phyloP scores from a whole-genome alignment of 1,140 invertebrate species.

The Ostrea edulis region DNA sequence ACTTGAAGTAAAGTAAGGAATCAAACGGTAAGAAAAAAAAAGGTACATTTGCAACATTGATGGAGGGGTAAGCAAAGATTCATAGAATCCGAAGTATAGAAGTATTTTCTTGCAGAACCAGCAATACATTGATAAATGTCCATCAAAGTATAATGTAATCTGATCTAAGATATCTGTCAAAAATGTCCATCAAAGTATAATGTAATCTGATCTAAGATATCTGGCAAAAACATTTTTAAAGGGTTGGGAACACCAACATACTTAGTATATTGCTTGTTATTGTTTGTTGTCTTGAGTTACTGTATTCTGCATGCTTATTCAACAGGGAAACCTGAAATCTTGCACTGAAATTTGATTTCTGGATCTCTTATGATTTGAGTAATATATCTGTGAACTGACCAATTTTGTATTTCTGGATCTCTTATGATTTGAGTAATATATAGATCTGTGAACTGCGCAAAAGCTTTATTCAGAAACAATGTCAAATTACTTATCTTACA shows the following conservation, averaged over 20 bases:
- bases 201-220: neutral
- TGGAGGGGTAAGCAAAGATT: too few species aligned
- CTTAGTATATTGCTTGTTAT: neutral
- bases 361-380: neutral
- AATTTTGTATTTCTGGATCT: neutral
- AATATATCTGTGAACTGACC: neutral
- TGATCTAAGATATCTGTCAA: neutral
- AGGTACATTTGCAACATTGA: too few species aligned
- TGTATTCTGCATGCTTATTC: neutral
- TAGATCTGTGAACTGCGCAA: too few species aligned
- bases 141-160: neutral
- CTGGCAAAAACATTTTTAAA: neutral
- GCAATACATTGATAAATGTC: neutral
- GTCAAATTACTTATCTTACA: too few species aligned
- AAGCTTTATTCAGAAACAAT: too few species aligned
- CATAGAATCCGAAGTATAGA: too few species aligned
- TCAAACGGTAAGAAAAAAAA: too few species aligned
- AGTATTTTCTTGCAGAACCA: too few species aligned
- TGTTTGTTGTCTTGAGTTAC: neutral
- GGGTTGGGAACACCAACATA: neutral
- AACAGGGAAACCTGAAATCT: neutral
- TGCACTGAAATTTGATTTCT: neutral
- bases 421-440: neutral
- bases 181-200: neutral
- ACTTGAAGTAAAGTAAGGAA: too few species aligned